Conservation (phyloP, 2,797 vertebrate species). For the Gallirallus australis region DNA sequence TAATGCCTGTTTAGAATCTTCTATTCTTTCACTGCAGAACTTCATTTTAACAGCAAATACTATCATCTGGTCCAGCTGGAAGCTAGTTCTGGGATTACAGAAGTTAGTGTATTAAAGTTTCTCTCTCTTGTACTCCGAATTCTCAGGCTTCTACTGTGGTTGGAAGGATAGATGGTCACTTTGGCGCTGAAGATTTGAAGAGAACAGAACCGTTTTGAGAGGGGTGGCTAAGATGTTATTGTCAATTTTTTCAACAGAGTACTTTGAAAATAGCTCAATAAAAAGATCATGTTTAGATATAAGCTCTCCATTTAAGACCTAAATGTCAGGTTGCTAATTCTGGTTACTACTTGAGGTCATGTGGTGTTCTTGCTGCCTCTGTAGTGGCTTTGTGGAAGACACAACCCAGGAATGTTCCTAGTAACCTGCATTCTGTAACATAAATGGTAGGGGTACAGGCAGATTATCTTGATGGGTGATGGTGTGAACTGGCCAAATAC, state of each 20-base stretch:
- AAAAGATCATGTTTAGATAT: neutral
- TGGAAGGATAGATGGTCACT: neutral
- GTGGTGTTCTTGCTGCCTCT: neutral
- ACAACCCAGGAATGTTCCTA: neutral
- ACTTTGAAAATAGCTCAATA: neutral
- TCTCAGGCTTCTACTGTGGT: neutral
- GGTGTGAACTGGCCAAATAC: neutral
- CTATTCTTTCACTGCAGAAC: neutral
- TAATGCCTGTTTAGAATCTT: neutral
- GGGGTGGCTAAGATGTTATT: neutral
- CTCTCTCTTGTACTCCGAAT: neutral
- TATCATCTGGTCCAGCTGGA: neutral
- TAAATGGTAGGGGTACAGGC: neutral
- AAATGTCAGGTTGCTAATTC: slow-evolving; percentile 1
- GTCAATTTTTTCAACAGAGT: neutral
- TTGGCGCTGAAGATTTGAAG: neutral
- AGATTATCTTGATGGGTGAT: neutral
- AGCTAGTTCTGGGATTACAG: neutral
- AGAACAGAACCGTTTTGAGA: neutral
- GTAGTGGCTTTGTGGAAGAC: neutral
- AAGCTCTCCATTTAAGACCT: neutral
- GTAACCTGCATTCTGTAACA: neutral
- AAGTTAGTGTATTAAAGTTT: neutral
- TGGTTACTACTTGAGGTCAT: neutral
- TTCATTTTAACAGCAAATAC: neutral